Evolutionary conservation across 2,113 vertebrate genomes (phyloP).

Genomic region (Mixornis gularis): DNA sequence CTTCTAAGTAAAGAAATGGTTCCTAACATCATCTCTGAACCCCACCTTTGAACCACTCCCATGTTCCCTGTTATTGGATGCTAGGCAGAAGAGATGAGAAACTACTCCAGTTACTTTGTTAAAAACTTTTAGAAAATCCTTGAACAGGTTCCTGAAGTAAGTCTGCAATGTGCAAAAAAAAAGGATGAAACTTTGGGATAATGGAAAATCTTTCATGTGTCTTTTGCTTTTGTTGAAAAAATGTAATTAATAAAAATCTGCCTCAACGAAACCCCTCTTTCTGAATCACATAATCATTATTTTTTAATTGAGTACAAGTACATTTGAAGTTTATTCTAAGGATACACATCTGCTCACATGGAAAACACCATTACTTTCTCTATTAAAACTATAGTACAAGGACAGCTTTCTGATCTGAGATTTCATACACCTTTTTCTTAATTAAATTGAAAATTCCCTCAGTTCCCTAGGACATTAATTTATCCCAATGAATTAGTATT

Average conservation of each 20-base stretch:
- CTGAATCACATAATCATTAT: background rate
- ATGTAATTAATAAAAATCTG: background rate
- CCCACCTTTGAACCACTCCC: background rate
- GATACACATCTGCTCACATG: background rate
- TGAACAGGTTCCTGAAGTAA: background rate
- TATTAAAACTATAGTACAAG: background rate
- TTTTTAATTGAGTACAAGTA: background rate
- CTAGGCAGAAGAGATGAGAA: background rate
- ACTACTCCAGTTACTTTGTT: background rate
- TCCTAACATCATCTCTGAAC: background rate
- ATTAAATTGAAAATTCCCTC: background rate
- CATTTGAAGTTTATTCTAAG: background rate
- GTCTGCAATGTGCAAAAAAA: background rate
- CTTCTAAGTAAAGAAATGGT: background rate
- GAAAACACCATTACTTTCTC: background rate
- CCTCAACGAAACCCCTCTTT: background rate
- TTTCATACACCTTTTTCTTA: background rate
- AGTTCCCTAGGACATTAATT: background rate
- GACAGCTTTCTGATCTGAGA: background rate
- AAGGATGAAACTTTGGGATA: background rate
- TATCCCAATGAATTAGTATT: background rate
- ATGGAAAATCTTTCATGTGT: background rate
- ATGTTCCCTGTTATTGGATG: rapidly evolving
- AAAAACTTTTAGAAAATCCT: background rate
- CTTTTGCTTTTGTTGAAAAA: background rate